phyloP scores from a whole-genome alignment of 2,113 vertebrate species.

The Xiphophorus couchianus region DNA sequence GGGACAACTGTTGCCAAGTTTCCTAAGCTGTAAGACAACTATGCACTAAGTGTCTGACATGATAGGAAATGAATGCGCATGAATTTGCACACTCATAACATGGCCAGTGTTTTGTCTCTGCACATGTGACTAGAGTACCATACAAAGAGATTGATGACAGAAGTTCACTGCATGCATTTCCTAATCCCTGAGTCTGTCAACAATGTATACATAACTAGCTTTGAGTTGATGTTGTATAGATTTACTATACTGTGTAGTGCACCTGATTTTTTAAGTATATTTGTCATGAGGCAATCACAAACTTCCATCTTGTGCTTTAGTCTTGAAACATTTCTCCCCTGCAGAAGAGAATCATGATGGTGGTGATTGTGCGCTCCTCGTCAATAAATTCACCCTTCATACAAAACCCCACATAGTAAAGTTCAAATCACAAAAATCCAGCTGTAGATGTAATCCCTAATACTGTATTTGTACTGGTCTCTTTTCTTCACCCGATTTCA shows the following conservation, averaged over 20 bases:
- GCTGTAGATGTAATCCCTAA: too few species aligned
- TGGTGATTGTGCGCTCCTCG: too few species aligned
- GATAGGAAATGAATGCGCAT: conserved; percentile 39
- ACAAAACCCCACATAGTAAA: too few species aligned
- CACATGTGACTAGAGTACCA: conserved; percentile 32
- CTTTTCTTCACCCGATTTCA: too few species aligned
- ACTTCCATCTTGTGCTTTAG: too few species aligned
- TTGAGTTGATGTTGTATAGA: neutral
- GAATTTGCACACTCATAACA: conserved; percentile 24
- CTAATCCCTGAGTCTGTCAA: conserved; percentile 16
- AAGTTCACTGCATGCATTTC: conserved; percentile 16
- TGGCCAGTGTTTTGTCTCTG: conserved; percentile 15
- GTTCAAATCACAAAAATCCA: too few species aligned
- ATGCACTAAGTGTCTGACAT: conserved; percentile 42
- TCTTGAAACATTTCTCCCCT: too few species aligned
- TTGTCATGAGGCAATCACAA: neutral
- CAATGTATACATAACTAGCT: neutral
- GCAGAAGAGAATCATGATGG: too few species aligned
- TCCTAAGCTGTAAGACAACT: conserved; percentile 34
- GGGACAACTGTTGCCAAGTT: conserved; percentile 53
- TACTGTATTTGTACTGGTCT: too few species aligned
- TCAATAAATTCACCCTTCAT: too few species aligned
- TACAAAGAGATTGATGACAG: conserved; percentile 20
- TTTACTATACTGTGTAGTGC: conserved; percentile 6
- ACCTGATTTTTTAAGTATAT: neutral